Percentiles rank a stretch among this genome's conserved stretches.
Evolutionary conservation across 2,888 invertebrate genomes (phyloP).

Genomic region (Sesia apiformis): DNA sequence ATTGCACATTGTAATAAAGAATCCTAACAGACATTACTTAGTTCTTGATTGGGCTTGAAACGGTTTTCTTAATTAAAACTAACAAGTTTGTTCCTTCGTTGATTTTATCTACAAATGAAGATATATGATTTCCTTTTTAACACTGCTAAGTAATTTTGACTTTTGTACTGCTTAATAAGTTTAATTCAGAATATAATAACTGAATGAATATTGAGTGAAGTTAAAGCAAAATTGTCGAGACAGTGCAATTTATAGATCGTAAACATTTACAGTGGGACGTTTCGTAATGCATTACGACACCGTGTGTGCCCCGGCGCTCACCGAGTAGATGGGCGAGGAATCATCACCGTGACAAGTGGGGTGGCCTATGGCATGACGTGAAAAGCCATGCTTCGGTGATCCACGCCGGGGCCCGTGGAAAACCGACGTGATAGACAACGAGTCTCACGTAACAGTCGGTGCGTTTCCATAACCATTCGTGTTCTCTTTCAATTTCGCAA

Average conservation of each 20-base stretch:
- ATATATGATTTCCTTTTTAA: no score
- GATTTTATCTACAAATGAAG: background rate
- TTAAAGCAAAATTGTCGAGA: constrained; percentile 11
- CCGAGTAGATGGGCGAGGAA: constrained; percentile 14
- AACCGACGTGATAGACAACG: constrained; percentile 26
- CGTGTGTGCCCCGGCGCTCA: background rate
- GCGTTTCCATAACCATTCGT: constrained; percentile 20
- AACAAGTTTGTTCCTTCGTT: background rate
- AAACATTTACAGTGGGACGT: constrained; percentile 18
- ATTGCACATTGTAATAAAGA: background rate
- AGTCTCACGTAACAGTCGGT: constrained; percentile 25
- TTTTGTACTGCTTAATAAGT: no score
- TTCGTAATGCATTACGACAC: constrained; percentile 17
- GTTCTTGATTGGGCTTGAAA: background rate
- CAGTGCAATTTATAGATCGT: constrained; percentile 14
- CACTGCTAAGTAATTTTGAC: no score
- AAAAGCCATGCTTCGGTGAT: constrained; percentile 56
- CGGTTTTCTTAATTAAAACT: background rate
- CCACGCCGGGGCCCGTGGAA: constrained; percentile 37
- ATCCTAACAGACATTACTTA: background rate
- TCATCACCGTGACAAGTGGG: constrained; percentile 66
- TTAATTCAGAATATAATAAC: no score
- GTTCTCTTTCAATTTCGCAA: no score
- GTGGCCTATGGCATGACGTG: constrained; percentile 63
- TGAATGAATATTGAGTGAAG: no score